Percentiles rank a stretch among this genome's conserved stretches.
Evolutionary conservation across 2,797 vertebrate genomes (phyloP).

Genomic region (Bradypodion ventrale): DNA sequence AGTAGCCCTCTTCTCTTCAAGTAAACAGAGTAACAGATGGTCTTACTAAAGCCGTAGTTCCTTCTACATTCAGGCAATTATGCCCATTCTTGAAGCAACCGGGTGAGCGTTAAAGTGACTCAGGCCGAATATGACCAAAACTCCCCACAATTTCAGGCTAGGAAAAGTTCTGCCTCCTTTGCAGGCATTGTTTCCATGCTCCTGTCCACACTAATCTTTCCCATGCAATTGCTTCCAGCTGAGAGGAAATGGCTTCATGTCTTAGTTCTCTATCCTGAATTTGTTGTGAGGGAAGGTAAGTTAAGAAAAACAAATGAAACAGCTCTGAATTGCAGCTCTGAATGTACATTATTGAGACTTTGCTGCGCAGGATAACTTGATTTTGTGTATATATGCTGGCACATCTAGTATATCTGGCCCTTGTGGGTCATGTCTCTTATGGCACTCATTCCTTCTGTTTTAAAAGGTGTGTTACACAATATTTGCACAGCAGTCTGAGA

Average conservation of each 20-base stretch:
- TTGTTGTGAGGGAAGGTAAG: background rate
- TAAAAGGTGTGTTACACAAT: constrained; percentile 6
- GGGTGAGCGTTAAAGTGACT: background rate
- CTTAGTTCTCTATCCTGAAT: background rate
- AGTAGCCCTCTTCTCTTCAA: background rate
- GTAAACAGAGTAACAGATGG: too few species aligned
- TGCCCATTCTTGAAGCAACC: background rate
- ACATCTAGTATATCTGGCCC: background rate
- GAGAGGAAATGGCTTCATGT: background rate
- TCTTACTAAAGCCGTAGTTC: background rate
- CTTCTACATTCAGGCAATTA: background rate
- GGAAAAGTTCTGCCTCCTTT: background rate
- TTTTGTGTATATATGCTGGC: background rate
- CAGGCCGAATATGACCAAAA: background rate
- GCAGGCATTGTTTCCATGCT: background rate
- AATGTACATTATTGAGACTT: background rate
- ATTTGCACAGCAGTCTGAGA: background rate
- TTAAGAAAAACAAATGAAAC: background rate
- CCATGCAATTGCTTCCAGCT: background rate
- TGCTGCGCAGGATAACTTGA: background rate
- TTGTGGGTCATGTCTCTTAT: too few species aligned
- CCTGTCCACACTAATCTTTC: background rate
- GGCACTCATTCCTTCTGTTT: background rate
- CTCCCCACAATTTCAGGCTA: background rate
- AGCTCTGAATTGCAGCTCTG: background rate